Conservation (phyloP, 2,888 invertebrate genomes). For the Phania funesta region DNA sequence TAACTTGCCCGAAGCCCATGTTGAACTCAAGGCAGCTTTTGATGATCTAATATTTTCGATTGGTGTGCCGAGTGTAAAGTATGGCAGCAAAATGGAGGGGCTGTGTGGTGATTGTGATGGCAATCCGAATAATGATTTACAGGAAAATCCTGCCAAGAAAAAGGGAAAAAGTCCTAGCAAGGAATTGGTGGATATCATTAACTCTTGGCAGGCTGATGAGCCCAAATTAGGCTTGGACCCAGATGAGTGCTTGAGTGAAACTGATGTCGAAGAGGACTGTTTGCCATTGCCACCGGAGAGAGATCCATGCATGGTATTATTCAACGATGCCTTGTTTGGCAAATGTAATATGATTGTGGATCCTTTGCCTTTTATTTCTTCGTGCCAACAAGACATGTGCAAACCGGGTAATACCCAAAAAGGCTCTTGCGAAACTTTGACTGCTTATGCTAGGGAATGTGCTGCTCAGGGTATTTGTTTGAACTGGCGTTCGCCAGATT, state of each 20-base stretch:
- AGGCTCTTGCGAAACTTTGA: slow-evolving; percentile 84
- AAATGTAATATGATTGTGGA: slow-evolving; percentile 88
- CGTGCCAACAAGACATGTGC: slow-evolving; percentile 87
- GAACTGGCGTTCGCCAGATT: slow-evolving; percentile 84
- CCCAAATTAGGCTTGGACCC: slow-evolving; percentile 81
- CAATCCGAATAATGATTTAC: slow-evolving; percentile 82
- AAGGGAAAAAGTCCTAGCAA: slow-evolving; percentile 71
- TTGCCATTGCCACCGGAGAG: slow-evolving; percentile 82
- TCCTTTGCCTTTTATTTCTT: slow-evolving; percentile 84
- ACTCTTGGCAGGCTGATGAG: slow-evolving; percentile 83
- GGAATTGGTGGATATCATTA: slow-evolving; percentile 80
- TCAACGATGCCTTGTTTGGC: slow-evolving; percentile 82
- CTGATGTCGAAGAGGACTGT: slow-evolving; percentile 81
- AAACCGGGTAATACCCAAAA: slow-evolving; percentile 81
- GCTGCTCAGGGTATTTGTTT: slow-evolving; percentile 86
- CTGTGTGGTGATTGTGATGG: slow-evolving; percentile 89
- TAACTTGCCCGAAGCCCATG: slow-evolving; percentile 85
- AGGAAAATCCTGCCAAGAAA: slow-evolving; percentile 81
- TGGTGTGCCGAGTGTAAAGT: slow-evolving; percentile 87
- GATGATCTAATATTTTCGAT: slow-evolving; percentile 82
- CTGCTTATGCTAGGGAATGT: slow-evolving; percentile 88
- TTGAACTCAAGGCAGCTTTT: slow-evolving; percentile 83
- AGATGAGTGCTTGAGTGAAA: slow-evolving; percentile 81
- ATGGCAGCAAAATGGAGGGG: slow-evolving; percentile 87
- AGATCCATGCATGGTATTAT: slow-evolving; percentile 86